These are phyloP conservation scores for Manduca sexta DNA, from an alignment of 1,140 invertebrate species.

Conservation along the genomic window DNA sequence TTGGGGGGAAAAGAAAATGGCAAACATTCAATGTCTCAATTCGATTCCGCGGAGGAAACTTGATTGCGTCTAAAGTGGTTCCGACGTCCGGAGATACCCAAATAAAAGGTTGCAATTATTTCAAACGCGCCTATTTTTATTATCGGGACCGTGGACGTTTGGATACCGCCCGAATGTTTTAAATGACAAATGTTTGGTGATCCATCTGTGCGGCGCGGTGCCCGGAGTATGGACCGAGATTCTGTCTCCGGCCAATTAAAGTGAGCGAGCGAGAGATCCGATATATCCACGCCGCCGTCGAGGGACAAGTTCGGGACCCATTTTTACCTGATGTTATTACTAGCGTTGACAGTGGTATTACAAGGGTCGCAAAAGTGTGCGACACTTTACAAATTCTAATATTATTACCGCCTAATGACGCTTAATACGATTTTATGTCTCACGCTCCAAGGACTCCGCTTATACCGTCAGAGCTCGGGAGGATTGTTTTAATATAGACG, in stretches of 20 bases:
- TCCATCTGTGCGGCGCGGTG: conserved; percentile 24
- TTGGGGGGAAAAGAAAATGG: conserved; percentile 60
- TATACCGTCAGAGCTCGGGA: too few species aligned
- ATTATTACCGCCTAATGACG: conserved; percentile 21
- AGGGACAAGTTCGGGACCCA: conserved; percentile 51
- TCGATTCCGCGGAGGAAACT: conserved; percentile 37
- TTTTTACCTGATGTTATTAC: conserved; percentile 69
- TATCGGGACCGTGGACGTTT: conserved; percentile 17
- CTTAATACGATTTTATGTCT: conserved; percentile 28
- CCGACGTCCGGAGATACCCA: conserved; percentile 22
- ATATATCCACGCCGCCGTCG: conserved; percentile 36
- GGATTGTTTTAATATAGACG: not conserved
- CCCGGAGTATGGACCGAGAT: conserved; percentile 21
- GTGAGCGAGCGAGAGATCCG: conserved; percentile 38
- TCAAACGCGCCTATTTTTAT: conserved; percentile 41
- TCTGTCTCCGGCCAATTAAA: conserved; percentile 45
- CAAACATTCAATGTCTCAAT: conserved; percentile 66
- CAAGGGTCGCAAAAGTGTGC: conserved; percentile 32
- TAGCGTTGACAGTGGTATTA: conserved; percentile 54
- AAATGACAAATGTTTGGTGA: conserved; percentile 39
- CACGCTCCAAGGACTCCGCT: not conserved
- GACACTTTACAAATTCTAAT: conserved; percentile 31
- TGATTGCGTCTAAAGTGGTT: conserved; percentile 46
- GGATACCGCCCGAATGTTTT: conserved; percentile 32
- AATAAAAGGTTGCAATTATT: conserved; percentile 46